A percentile compares a stretch with the other conserved stretches of the same genome.
Conservation (phyloP, 2,113 vertebrate genomes). For the Aptenodytes patagonicus region DNA sequence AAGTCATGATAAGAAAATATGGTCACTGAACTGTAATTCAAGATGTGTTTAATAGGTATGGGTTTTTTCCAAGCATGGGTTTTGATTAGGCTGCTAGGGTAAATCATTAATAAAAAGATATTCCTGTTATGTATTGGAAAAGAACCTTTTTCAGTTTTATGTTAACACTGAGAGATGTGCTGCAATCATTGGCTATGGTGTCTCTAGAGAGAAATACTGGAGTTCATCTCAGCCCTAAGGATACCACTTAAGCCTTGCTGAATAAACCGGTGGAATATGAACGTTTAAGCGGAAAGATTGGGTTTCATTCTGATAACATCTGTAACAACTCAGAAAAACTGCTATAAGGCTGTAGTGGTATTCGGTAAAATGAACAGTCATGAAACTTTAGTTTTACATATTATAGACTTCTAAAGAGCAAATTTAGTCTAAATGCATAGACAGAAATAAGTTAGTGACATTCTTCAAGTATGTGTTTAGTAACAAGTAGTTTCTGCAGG, state of each 20-base stretch:
- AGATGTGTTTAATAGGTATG: background rate
- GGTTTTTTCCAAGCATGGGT: background rate
- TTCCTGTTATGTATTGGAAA: background rate
- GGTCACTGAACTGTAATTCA: background rate
- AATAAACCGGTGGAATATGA: background rate
- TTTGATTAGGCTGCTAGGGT: background rate
- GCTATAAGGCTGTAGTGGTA: background rate
- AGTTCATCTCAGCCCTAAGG: background rate
- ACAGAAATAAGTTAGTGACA: background rate
- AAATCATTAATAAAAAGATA: background rate
- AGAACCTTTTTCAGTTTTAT: background rate
- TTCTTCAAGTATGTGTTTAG: background rate
- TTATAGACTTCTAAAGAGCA: background rate
- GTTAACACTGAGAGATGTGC: background rate
- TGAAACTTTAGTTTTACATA: background rate
- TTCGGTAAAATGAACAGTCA: background rate
- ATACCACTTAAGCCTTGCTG: background rate
- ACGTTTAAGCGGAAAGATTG: background rate
- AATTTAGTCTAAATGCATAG: background rate
- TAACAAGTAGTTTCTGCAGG: background rate
- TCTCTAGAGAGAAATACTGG: background rate
- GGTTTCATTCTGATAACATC: background rate
- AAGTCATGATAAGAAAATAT: background rate
- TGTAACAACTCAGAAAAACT: background rate
- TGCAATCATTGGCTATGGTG: background rate